Evolutionary conservation across 2,797 vertebrate species (phyloP).

Genomic region (Arremon aurantiirostris): DNA sequence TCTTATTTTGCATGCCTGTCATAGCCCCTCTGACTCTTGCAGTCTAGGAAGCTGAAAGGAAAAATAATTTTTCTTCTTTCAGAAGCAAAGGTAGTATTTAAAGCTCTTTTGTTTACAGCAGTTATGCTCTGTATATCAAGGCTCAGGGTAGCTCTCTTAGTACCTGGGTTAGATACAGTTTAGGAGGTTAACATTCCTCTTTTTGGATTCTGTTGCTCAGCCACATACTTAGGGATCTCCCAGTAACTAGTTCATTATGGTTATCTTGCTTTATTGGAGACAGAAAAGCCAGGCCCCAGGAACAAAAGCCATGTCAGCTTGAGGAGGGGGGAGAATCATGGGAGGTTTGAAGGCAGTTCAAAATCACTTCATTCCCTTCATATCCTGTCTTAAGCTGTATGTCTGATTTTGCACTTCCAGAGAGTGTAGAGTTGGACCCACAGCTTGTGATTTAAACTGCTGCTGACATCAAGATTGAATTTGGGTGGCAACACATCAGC

Average conservation of each 20-base stretch:
- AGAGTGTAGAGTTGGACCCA: background rate
- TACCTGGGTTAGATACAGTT: background rate
- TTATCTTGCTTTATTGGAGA: background rate
- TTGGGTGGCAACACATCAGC: conserved; percentile 19
- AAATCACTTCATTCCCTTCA: conserved; percentile 20
- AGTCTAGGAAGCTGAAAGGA: background rate
- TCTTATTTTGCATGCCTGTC: background rate
- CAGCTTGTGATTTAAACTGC: background rate
- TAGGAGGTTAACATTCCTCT: background rate
- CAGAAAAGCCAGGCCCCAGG: background rate
- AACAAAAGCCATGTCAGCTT: background rate
- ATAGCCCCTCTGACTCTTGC: background rate
- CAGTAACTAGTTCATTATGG: background rate
- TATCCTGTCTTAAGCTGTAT: background rate
- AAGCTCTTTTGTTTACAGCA: background rate
- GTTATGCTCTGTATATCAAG: background rate
- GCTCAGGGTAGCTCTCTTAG: background rate
- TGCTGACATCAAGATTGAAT: background rate
- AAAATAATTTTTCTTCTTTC: background rate
- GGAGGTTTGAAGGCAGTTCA: background rate
- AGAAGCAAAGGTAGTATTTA: background rate
- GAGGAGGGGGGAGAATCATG: background rate
- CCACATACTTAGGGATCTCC: background rate
- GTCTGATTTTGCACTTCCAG: background rate
- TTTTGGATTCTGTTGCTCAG: background rate